Percentiles rank a stretch among this genome's conserved stretches.
Evolutionary conservation across 2,113 vertebrate species (phyloP).

Genomic region (Ptilonorhynchus violaceus): DNA sequence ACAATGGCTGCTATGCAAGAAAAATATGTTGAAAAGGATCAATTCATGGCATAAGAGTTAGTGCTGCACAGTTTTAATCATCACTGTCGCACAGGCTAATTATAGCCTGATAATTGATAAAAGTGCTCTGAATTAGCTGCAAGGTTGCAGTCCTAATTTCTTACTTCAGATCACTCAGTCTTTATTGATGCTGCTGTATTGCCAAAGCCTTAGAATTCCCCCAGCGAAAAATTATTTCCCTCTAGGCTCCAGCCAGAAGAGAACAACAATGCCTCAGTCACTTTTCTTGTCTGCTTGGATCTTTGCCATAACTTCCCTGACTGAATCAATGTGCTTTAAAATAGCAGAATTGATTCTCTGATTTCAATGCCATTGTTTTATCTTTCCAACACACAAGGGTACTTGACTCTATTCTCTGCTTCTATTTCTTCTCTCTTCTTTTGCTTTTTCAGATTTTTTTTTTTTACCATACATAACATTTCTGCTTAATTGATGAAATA

Average conservation of each 20-base stretch:
- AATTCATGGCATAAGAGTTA: neutral
- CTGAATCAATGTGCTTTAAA: constrained; percentile 65
- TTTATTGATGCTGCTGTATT: constrained; percentile 13
- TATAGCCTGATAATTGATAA: constrained; percentile 21
- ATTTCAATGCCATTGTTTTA: constrained; percentile 58
- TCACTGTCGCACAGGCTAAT: neutral
- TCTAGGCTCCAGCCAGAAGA: constrained; percentile 10
- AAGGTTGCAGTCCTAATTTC: constrained; percentile 17
- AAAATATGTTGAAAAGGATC: neutral
- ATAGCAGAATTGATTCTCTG: constrained; percentile 44
- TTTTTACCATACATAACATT: neutral
- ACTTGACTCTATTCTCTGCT: neutral
- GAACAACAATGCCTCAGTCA: neutral
- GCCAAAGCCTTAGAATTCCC: constrained; percentile 13
- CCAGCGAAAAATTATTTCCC: constrained; percentile 11
- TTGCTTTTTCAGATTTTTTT: neutral
- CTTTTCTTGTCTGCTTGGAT: constrained; percentile 25
- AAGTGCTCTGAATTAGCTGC: constrained; percentile 14
- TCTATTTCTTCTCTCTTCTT: neutral
- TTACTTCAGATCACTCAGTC: neutral
- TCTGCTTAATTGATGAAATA: neutral
- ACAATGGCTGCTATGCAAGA: neutral
- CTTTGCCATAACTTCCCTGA: constrained; percentile 12
- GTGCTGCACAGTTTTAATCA: neutral
- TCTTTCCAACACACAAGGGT: constrained; percentile 10